Percentiles rank a stretch among this genome's conserved stretches.
These are phyloP conservation scores for Molossus alvarezi DNA, from an alignment of 2,797 vertebrate species.

Conservation along the genomic window DNA sequence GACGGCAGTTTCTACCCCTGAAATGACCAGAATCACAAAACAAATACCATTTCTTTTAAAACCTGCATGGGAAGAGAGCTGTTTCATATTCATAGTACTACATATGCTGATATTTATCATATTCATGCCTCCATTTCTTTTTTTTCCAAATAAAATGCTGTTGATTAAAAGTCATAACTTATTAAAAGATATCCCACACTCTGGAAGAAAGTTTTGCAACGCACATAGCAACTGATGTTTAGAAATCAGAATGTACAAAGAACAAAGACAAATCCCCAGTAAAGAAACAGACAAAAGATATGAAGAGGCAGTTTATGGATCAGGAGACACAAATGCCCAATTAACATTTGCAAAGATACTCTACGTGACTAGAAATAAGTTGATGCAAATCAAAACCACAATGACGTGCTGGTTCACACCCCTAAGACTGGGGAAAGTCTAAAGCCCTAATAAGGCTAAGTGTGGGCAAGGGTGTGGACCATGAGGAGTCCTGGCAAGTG, in stretches of 20 bases:
- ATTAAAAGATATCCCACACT: background rate
- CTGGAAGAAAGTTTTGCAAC: background rate
- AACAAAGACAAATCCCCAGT: background rate
- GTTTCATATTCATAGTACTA: background rate
- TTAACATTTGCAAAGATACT: background rate
- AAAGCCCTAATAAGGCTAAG: background rate
- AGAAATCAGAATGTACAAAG: background rate
- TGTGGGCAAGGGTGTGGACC: background rate
- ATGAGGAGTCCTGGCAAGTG: too few species aligned
- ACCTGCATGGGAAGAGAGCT: background rate
- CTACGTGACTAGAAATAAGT: too few species aligned
- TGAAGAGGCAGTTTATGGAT: background rate
- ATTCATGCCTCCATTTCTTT: background rate
- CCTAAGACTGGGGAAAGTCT: background rate
- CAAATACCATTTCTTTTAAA: background rate
- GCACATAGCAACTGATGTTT: background rate
- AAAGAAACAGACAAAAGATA: background rate
- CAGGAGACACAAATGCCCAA: background rate
- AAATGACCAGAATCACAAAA: slow-evolving; percentile 21
- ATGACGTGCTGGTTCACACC: background rate
- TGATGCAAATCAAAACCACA: background rate
- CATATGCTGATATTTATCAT: background rate
- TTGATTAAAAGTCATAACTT: slow-evolving; percentile 33
- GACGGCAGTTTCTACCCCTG: background rate
- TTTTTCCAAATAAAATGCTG: background rate